Conservation (phyloP, 2,888 invertebrate species). For the Cryptocheilus praepositus region DNA sequence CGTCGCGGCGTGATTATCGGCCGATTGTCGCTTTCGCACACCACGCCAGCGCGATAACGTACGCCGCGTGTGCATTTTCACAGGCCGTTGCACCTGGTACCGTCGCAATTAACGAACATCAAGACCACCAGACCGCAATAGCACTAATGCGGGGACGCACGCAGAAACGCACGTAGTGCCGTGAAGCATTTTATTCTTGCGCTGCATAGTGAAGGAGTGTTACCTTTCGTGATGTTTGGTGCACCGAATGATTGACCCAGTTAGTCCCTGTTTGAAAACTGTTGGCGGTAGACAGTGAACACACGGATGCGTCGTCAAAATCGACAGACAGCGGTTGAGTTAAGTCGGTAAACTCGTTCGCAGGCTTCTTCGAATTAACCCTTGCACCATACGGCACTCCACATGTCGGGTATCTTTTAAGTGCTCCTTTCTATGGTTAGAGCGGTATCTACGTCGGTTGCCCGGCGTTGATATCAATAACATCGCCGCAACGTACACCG, state of each 20-base stretch:
- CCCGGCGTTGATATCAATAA: constrained; percentile 47
- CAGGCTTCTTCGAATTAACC: background rate
- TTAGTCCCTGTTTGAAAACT: too few relatives aligned
- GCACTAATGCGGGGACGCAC: too few relatives aligned
- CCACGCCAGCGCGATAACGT: background rate
- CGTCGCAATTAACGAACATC: constrained; percentile 16
- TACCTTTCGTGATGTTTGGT: too few relatives aligned
- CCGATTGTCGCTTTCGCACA: constrained; percentile 31
- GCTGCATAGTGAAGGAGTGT: background rate
- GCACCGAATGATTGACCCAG: too few relatives aligned
- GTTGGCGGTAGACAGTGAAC: too few relatives aligned
- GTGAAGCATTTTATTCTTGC: constrained; percentile 1
- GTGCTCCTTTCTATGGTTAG: constrained; percentile 27
- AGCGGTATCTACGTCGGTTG: constrained; percentile 39
- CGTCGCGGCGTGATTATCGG: constrained; percentile 40
- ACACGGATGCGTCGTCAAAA: too few relatives aligned
- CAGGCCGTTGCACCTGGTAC: constrained; percentile 30
- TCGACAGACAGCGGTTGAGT: too few relatives aligned
- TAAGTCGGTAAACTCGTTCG: background rate
- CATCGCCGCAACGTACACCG: constrained; percentile 35
- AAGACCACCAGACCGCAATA: too few relatives aligned
- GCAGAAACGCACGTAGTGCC: background rate
- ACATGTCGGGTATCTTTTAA: constrained; percentile 52
- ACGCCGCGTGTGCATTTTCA: constrained; percentile 42
- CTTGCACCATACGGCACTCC: constrained; percentile 44